phyloP scores from a whole-genome alignment of 2,113 vertebrate species.

The Syngnathus scovelli region DNA sequence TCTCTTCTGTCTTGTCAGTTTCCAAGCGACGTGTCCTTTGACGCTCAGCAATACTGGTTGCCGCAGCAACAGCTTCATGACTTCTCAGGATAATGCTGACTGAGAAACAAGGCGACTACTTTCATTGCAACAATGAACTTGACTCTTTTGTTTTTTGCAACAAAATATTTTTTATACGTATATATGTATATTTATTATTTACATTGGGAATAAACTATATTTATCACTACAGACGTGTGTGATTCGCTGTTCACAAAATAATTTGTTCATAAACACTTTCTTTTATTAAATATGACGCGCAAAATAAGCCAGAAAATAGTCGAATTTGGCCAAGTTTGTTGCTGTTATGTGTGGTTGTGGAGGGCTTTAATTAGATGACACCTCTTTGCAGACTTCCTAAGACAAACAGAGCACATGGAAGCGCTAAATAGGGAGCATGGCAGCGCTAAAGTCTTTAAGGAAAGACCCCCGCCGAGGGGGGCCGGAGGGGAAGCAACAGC shows the following conservation, averaged over 20 bases:
- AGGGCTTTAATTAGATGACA: neutral
- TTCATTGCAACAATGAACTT: constrained; percentile 59
- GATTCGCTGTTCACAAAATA: neutral
- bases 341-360: neutral
- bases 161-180: constrained; percentile 43
- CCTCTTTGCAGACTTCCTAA: constrained; percentile 26
- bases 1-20: constrained; percentile 33
- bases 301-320: neutral
- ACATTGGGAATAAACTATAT: constrained; percentile 35
- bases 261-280: too few relatives aligned
- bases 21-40: constrained; percentile 23
- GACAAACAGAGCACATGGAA: constrained; percentile 43
- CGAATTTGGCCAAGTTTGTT: neutral
- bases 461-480: constrained; percentile 55
- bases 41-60: constrained; percentile 39
- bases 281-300: too few relatives aligned
- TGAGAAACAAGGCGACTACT: constrained; percentile 17
- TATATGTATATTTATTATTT: constrained; percentile 52
- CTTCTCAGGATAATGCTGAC: constrained; percentile 45
- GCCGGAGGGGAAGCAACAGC: neutral
- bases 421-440: constrained; percentile 54
- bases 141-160: constrained; percentile 40
- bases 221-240: constrained; percentile 18
- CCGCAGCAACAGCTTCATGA: constrained; percentile 30
- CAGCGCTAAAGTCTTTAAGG: constrained; percentile 58